Evolutionary conservation across 2,888 invertebrate species (phyloP).

Genomic region (Latheticus oryzae): DNA sequence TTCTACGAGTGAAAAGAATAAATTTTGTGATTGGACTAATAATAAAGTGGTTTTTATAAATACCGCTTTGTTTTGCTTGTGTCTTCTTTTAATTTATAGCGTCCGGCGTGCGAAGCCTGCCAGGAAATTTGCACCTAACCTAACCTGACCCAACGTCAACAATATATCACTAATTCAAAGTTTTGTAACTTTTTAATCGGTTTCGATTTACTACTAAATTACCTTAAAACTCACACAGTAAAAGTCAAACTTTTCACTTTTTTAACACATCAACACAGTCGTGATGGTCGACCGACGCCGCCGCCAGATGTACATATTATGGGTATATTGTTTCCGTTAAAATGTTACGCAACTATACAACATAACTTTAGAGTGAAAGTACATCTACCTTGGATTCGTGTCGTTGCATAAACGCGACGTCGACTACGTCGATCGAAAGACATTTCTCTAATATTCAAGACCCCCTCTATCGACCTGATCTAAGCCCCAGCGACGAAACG

Average conservation of each 20-base stretch:
- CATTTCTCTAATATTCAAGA: constrained; percentile 37
- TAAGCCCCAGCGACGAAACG: constrained; percentile 36
- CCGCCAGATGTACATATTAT: constrained; percentile 29
- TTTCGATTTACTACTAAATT: background rate
- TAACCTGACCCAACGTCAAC: constrained; percentile 31
- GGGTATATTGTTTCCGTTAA: constrained; percentile 51
- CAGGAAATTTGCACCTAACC: constrained; percentile 34
- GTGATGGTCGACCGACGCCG: constrained; percentile 20
- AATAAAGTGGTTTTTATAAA: constrained; percentile 29
- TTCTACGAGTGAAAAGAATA: too few species aligned
- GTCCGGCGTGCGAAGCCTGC: constrained; percentile 19
- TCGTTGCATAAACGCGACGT: constrained; percentile 54
- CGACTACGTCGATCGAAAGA: constrained; percentile 30
- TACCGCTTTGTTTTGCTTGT: constrained; percentile 29
- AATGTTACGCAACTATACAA: constrained; percentile 54
- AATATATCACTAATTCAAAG: constrained; percentile 15
- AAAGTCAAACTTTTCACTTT: constrained; percentile 13
- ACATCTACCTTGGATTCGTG: constrained; percentile 56
- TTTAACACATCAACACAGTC: constrained; percentile 15
- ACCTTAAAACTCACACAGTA: background rate
- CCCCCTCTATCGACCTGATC: constrained; percentile 20
- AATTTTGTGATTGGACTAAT: constrained; percentile 16
- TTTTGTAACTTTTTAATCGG: too few species aligned
- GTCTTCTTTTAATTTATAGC: constrained; percentile 31
- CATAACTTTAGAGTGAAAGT: constrained; percentile 59